Base-by-base conservation (phyloP, 2,113 vertebrate species). In the Columba janthina region DNA sequence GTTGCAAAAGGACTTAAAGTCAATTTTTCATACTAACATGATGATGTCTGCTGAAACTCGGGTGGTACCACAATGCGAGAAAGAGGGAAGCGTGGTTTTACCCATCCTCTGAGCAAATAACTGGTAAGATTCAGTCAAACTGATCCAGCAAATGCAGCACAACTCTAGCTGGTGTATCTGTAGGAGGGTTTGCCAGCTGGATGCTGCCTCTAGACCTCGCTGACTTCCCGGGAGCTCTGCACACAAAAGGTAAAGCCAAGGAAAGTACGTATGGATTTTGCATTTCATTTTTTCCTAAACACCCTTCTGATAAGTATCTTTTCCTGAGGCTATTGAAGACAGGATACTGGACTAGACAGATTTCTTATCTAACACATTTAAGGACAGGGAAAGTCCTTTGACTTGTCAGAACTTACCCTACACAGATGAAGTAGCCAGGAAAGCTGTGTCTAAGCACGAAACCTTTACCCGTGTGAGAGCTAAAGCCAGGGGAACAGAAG, bases 151-250 rank as follows among this genome's bases (percentile, higher is more conserved):
- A 21, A n/a, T 1, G 40, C 32, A 62, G 9, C 56, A 4, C 29
- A 5, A 9, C 7, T 20, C 12, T 26, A 12, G 26, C 6, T 8
- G 5, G 0, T 67, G 48, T 26, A 3, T 48, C 64, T 1, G 3
- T 15, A 57, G 88, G 44, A 44, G 32, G 26, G 22, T 21, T 54
- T 5, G 1, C 26, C 31, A 40, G 34, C 89, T 89, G 90, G 34
- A 25, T 38, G 56, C 65, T 70, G 77, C 84, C n/a, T 66, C 91
- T 34, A 16, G 56, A 46, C 81, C 75, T 78, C 57, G 1, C 2
- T 0, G 0, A 4, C 61, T 78, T 44, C 73, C 65, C 70, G 36
- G 90, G 61, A 91, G 10, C n/a, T 60, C 75, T 18, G 21, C 26
- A 38, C 25, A 50, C 6, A 17, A n/a, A 76, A 70, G 32, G 50